Conservation (phyloP, 92 coral and sea anemone genomes). For the Actinernus sp. region DNA sequence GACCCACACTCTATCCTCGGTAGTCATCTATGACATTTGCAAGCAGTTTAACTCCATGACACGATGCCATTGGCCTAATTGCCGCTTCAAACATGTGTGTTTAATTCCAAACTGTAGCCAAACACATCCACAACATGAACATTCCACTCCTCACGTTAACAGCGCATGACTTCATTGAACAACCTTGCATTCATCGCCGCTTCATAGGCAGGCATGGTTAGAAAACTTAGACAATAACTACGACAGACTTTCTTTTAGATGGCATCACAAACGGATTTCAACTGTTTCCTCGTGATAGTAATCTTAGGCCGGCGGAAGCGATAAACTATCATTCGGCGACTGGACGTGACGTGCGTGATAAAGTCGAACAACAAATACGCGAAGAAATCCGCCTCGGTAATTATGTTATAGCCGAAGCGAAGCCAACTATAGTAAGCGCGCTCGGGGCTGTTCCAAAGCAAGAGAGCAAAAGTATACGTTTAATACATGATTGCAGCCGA, state of each 20-base stretch:
- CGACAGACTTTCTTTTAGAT: too few species aligned
- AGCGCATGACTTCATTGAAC: background rate
- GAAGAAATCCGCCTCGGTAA: constrained; percentile 13
- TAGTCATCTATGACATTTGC: too few species aligned
- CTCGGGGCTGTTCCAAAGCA: constrained; percentile 10
- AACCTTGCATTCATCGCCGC: background rate
- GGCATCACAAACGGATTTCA: constrained; percentile 12
- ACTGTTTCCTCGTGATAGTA: background rate
- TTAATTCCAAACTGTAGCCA: constrained; percentile 3
- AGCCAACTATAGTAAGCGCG: constrained; percentile 22
- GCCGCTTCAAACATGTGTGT: constrained; percentile 9
- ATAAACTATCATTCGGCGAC: background rate
- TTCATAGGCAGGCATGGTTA: background rate
- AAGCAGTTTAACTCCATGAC: too few species aligned
- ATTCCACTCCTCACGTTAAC: background rate
- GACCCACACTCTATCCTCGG: too few species aligned
- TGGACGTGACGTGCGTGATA: background rate
- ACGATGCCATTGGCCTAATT: constrained; percentile 23
- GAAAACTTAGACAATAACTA: background rate
- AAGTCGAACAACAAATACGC: background rate
- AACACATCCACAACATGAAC: constrained; percentile 11
- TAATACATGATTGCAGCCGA: constrained; percentile 3
- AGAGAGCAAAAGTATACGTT: background rate
- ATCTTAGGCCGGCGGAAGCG: background rate
- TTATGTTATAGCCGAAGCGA: constrained; percentile 7